Evolutionary conservation across 2,113 vertebrate species (phyloP), one percentile per base, ranked within the genome.

Genomic region (Psilopsiagon aymara): DNA sequence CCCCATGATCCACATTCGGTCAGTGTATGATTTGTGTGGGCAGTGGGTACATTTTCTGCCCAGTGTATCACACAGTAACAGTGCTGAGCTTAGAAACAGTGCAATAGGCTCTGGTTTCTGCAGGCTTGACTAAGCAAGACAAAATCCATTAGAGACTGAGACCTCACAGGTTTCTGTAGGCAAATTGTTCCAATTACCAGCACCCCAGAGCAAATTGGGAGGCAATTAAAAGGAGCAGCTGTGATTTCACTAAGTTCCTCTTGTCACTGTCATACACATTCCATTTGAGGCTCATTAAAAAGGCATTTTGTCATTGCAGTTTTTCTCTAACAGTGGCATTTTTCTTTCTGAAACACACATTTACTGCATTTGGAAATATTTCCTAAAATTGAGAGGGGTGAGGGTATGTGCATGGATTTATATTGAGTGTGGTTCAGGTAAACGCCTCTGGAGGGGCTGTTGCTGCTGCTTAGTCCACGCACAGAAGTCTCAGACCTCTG

Each of bases 141-240:
- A 98, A 97, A 98, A 95, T 97, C 96, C 96, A 96, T 98, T 97
- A 97, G 91, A 93, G 95, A 97, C 96, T 83, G 96, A 97, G 97
- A 97, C 95, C 96, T 97, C 94, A 87, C 94, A 97, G 97, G 90
- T 97, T 97, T 95, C 96, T 96, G 86, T 64, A 97, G 94, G 96
- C 93, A 97, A 98, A 98, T 97, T 98, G 96, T 93, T 97, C 94
- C 97, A 98, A 98, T 98, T 98, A 98, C 94, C 93, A 75, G 96
- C 91, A 97, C 95, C 88, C 90, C 12, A 93, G 96, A 98, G 95
- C 97, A 98, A 98, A 98, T 98, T 97, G 97, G 96, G 95, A 95
- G 81, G 94, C 95, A 97, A 98, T 98, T 97, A 97, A 97, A 98
- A 96, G 77, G 90, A 95, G 87, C 77, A 93, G 92, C 88, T 95